These are phyloP conservation scores for Hirtodrosophila alboralis DNA, from an alignment of 2,888 invertebrate genomes.

Conservation along the genomic window DNA sequence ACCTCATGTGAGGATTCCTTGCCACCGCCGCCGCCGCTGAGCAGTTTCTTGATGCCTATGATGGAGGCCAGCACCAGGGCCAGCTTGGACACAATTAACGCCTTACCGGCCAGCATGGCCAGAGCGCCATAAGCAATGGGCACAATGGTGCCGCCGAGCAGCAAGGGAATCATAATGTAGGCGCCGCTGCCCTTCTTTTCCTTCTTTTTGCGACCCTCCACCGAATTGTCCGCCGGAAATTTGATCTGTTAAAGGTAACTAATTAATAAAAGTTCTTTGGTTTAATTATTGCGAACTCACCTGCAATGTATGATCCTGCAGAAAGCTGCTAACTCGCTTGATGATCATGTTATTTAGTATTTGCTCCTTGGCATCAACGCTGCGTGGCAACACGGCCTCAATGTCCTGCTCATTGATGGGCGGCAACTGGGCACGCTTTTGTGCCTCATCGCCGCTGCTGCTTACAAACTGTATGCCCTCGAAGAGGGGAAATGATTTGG, in stretches of 20 bases:
- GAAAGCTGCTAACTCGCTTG: slow-evolving; percentile 89
- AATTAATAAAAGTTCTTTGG: neutral
- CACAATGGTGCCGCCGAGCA: slow-evolving; percentile 92
- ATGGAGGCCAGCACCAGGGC: slow-evolving; percentile 93
- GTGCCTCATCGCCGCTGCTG: slow-evolving; percentile 83
- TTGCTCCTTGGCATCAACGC: slow-evolving; percentile 89
- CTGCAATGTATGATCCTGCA: slow-evolving; percentile 92
- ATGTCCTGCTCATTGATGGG: slow-evolving; percentile 86
- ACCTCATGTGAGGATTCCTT: slow-evolving; percentile 88
- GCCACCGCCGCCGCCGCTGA: slow-evolving; percentile 87
- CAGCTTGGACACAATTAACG: slow-evolving; percentile 92
- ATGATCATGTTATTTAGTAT: slow-evolving; percentile 90
- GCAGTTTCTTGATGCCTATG: slow-evolving; percentile 92
- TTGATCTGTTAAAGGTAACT: slow-evolving; percentile 86
- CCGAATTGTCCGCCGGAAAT: slow-evolving; percentile 87
- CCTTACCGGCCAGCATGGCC: slow-evolving; percentile 93
- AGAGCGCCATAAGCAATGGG: slow-evolving; percentile 93
- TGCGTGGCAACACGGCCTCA: slow-evolving; percentile 90
- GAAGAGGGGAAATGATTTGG: slow-evolving; percentile 87
- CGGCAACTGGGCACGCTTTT: slow-evolving; percentile 40
- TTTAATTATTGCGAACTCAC: slow-evolving; percentile 84
- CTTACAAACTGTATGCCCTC: slow-evolving; percentile 91
- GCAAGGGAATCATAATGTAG: slow-evolving; percentile 90
- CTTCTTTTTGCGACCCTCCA: slow-evolving; percentile 87
- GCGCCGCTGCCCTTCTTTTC: slow-evolving; percentile 88